These are phyloP conservation scores for Rostratula benghalensis DNA, from an alignment of 2,113 vertebrate genomes.

Conservation along the genomic window DNA sequence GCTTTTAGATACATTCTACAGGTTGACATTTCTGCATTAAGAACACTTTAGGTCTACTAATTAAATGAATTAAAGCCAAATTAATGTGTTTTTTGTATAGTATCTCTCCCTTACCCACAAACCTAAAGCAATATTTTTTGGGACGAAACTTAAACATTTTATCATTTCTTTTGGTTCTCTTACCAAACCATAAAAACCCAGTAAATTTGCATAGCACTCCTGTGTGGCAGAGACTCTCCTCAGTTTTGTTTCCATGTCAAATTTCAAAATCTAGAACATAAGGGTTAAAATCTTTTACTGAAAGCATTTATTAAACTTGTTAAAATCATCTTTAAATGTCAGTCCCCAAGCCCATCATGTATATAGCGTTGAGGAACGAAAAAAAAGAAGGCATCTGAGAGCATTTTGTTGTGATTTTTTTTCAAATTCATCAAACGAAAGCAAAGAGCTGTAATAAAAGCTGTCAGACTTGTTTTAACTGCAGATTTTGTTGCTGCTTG, in stretches of 20 bases:
- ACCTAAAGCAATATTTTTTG: not conserved
- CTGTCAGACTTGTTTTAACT: constrained; percentile 46
- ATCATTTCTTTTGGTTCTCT: not conserved
- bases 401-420: constrained; percentile 30
- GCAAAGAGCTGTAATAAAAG: constrained; percentile 46
- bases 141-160: not conserved
- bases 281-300: not conserved
- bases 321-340: not conserved
- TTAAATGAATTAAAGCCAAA: not conserved
- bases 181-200: not conserved
- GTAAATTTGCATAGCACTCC: not conserved
- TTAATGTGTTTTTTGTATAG: not conserved
- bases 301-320: not conserved
- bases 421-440: not conserved
- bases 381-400: not conserved
- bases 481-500: constrained; percentile 44
- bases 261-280: not conserved
- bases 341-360: not conserved
- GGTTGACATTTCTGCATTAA: not conserved
- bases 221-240: not conserved
- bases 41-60: not conserved
- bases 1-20: not conserved
- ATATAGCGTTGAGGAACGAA: rapidly evolving
- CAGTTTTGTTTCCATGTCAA: not conserved
- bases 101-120: not conserved